Conservation (phyloP, 2,888 invertebrate genomes). For the Strigamia maritima region DNA sequence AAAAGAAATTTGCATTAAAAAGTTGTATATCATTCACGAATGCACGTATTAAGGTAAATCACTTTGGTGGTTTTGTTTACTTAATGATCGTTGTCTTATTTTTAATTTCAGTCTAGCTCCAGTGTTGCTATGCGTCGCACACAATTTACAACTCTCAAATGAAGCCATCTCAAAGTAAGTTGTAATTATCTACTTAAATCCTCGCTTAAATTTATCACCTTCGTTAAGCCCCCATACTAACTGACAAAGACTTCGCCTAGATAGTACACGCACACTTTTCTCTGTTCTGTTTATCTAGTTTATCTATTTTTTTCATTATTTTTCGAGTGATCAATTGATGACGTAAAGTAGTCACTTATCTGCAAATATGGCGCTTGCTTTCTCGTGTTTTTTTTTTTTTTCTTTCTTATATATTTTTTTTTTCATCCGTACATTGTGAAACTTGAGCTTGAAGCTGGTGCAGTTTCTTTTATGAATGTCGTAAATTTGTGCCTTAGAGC, state of each 20-base stretch:
- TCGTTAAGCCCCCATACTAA: not conserved
- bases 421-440: conserved; percentile 25
- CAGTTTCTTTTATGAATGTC: conserved; percentile 34
- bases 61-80: not conserved
- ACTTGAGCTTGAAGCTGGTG: conserved; percentile 32
- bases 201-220: conserved; percentile 5
- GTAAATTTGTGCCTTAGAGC: conserved; percentile 34
- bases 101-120: not conserved
- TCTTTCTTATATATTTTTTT: not conserved
- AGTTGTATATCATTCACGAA: not conserved
- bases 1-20: not conserved
- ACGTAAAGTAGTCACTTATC: conserved; percentile 5
- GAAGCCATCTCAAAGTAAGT: conserved; percentile 15
- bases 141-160: not conserved
- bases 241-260: not conserved
- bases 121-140: conserved; percentile 6
- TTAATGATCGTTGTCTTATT: conserved; percentile 1
- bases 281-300: not conserved
- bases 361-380: conserved; percentile 10
- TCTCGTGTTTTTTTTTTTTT: not conserved
- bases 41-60: not conserved
- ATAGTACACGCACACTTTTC: not conserved
- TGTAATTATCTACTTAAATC: conserved; percentile 1
- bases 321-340: conserved; percentile 9
- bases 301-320: not conserved